These are phyloP conservation scores for Hydractinia echinata DNA, from an alignment of 30 jellyfish, hydroid and myxozoan species.

Conservation along the genomic window DNA sequence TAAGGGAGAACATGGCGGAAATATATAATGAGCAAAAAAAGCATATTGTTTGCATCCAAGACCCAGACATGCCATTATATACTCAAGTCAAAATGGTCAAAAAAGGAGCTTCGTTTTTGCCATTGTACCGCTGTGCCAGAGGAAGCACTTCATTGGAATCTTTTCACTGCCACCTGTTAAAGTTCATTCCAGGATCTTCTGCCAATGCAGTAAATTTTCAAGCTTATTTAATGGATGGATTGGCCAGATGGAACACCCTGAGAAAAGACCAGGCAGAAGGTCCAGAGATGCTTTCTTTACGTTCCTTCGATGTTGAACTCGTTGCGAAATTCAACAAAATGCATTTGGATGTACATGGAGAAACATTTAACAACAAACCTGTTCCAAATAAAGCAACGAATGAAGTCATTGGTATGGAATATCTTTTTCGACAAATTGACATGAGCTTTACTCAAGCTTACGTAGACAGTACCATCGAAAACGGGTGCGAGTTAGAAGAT, in stretches of 20 bases:
- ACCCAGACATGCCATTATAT: conserved; percentile 39
- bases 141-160: conserved; percentile 40
- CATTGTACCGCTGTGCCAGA: conserved; percentile 55
- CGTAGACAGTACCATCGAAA: neutral
- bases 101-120: conserved; percentile 31
- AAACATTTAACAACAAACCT: neutral
- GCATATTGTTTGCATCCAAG: conserved; percentile 49
- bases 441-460: neutral
- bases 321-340: neutral
- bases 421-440: conserved; percentile 13
- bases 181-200: conserved; percentile 22
- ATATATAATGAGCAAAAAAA: conserved; percentile 40
- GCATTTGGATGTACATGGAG: neutral
- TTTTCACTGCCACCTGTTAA: conserved; percentile 24
- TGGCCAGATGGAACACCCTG: conserved; percentile 28
- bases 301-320: neutral
- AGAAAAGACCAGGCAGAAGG: conserved; percentile 26
- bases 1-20: conserved; percentile 8
- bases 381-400: neutral
- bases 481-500: conserved; percentile 21
- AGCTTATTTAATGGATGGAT: conserved; percentile 39
- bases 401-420: conserved; percentile 40
- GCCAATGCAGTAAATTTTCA: conserved; percentile 47
- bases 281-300: neutral
- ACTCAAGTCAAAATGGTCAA: conserved; percentile 23